Evolutionary conservation across 53 echinoderm and acorn worm genomes (phyloP).

Genomic region (Patiria pectinifera): DNA sequence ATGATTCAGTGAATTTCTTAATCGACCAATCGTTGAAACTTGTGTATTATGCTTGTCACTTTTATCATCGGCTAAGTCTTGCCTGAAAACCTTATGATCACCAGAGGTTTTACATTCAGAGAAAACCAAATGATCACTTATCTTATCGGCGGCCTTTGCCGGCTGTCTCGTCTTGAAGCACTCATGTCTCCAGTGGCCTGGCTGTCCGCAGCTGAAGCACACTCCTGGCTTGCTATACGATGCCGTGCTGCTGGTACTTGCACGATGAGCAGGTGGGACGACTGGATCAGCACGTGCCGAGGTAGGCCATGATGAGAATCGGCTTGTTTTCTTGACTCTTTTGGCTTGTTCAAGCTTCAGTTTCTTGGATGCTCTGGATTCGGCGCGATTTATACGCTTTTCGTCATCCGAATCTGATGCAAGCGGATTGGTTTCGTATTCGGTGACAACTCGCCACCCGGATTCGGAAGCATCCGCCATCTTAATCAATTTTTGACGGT

Average conservation of each 20-base stretch:
- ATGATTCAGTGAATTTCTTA: not conserved
- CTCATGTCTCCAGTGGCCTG: slow-evolving; percentile 25
- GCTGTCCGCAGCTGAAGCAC: slow-evolving; percentile 32
- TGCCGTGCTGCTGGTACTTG: not conserved
- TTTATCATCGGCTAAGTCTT: not conserved
- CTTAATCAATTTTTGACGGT: not conserved
- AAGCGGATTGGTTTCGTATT: slow-evolving; percentile 5
- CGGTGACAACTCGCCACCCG: not conserved
- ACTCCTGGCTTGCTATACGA: not conserved
- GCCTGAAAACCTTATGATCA: not conserved
- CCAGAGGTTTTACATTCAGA: not conserved
- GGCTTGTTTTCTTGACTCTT: not conserved
- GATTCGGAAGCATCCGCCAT: slow-evolving; percentile 5
- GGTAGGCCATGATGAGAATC: not conserved
- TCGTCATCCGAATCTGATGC: slow-evolving; percentile 7
- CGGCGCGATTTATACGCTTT: slow-evolving; percentile 12
- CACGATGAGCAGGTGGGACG: no score
- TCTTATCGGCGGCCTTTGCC: not conserved
- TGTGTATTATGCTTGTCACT: no score
- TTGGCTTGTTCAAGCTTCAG: not conserved
- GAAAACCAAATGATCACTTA: not conserved
- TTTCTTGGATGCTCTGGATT: slow-evolving; percentile 17
- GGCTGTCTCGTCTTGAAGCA: not conserved
- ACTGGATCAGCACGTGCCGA: not conserved
- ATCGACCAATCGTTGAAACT: not conserved